Base-by-base conservation (phyloP, 2,888 invertebrate species). In the Metalampra italica region DNA sequence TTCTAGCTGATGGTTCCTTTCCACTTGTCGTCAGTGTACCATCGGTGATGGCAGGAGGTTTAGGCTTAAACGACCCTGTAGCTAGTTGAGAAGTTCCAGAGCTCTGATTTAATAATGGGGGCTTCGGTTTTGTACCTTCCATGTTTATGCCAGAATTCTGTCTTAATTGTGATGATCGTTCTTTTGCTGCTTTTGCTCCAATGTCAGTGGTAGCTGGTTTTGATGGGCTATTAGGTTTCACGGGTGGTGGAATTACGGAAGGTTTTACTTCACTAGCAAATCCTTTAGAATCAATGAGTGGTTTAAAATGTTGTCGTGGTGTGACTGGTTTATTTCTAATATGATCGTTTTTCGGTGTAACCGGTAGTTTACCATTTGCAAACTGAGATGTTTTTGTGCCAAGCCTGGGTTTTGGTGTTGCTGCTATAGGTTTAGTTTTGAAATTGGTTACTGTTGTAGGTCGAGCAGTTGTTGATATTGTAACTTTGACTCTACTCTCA, bases 401-500 rank as follows among this genome's bases (percentile, higher is more conserved):
- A n/a, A 46, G 46, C 29, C 49, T 51, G 11, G 50, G 45, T 36
- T 44, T 29, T 12, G 39, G 9, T 43, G 45, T 51, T 8, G 44
- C 0, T 41, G 3, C 45, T 7, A 41, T 38, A n/a, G 12, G 46
- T 47, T 34, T 41, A 15, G 63, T 7, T 15, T 56, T 13, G 15
- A 49, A 7, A 53, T 30, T 43, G 65, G 65, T 0, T 39, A n/a
- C n/a, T n/a, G 36, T 5, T 36, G 14, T 5, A 41, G 41, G 43
- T 32, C 32, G 32, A 14, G 32, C 9, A 2, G 43, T 43, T 1
- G 65, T 61, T 7, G 63, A 52, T 57, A 76, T 68, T 3, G 71
- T 62, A 29, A 76, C 68, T 50, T 65, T 71, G 12, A 72, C 67
- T 49, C 64, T 71, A 9, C 71, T 71, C 36, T 60, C 58, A 1